Percentiles rank a stretch among this genome's conserved stretches.
phyloP scores from a whole-genome alignment of 2,113 vertebrate genomes.

The Anoplopoma fimbria region DNA sequence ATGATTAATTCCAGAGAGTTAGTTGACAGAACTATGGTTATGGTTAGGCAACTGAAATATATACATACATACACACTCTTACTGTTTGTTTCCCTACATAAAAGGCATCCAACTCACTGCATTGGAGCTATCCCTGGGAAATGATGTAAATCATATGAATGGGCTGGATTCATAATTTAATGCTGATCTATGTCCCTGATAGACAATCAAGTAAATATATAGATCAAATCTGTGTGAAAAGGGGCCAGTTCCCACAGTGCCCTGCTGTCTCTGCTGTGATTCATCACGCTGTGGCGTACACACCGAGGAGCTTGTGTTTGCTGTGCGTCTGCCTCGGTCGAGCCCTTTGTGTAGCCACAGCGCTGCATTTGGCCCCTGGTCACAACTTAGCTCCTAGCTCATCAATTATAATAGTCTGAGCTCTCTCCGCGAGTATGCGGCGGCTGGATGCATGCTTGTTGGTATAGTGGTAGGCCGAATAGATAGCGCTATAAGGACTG shows the following conservation, averaged over 20 bases:
- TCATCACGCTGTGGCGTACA: slow-evolving; percentile 25
- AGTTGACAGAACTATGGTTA: too few relatives aligned
- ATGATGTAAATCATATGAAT: not conserved
- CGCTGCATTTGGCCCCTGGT: slow-evolving; percentile 50
- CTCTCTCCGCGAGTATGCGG: slow-evolving; percentile 1
- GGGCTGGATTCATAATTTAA: not conserved
- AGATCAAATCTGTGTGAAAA: slow-evolving; percentile 17
- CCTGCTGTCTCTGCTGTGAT: slow-evolving; percentile 40
- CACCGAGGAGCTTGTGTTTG: slow-evolving; percentile 35
- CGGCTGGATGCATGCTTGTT: slow-evolving; percentile 12
- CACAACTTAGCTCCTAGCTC: slow-evolving; percentile 33
- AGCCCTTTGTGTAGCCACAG: slow-evolving; percentile 32
- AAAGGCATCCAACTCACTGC: not conserved
- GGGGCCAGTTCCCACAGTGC: slow-evolving; percentile 39
- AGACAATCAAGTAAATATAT: slow-evolving; percentile 14
- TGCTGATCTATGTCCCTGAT: not conserved
- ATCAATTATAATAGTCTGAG: slow-evolving; percentile 32
- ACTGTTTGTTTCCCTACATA: too few relatives aligned
- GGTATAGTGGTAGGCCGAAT: not conserved
- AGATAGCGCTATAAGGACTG: slow-evolving; percentile 26
- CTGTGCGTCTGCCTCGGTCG: not conserved
- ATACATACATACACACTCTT: too few relatives aligned
- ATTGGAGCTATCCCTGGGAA: not conserved
- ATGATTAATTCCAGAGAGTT: too few relatives aligned
- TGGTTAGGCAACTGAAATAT: too few relatives aligned